Base-by-base conservation (phyloP, 2,888 invertebrate species). In the Helicoverpa assulta region DNA sequence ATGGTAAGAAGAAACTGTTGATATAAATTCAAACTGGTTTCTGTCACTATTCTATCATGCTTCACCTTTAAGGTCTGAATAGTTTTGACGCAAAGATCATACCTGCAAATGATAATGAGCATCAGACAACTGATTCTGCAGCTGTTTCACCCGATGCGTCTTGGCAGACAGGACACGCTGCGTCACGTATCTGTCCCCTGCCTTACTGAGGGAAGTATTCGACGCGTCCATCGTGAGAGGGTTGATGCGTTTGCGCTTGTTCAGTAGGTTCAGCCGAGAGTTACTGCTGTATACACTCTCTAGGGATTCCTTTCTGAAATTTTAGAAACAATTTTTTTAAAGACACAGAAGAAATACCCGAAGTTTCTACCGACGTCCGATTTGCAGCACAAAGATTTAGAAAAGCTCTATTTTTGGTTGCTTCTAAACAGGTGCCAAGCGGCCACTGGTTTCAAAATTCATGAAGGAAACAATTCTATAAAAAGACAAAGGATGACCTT, bases 81-180 rank as follows among this genome's bases (percentile, higher is more conserved):
- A 5, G 14, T 21, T 21, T n/a, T n/a, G n/a, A n/a, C n/a, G 26
- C 4, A 2, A 26, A 26, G 26, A 26, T 7, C 16, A 54, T 89
- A 97, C 98, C 87, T 97, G 97, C 72, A 98, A 95, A 88, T 98
- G 98, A 83, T 97, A 97, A 88, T 98, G 98, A 0, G 98, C 98
- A 90, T 98, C 98, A 6, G 97, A 96, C 66, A 98, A 88, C 88
- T 98, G 98, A 91, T 98, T 98, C 92, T 98, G 98, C 76, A 98
- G 93, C 69, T 97, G 97, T 86, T 98, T 97, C 37, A 98, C 96
- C 33, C 97, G 96, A 71, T 98, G 96, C 75, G 98, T 96, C 91
- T 98, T 97, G 0, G 98, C 98, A 0, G 98, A 98, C 78, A 97
- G 93, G 54, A 98, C 97, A 16, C 98, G 95, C 89, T 98, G 95